Evolutionary conservation across 2,797 vertebrate species (phyloP), one percentile per base, ranked within the genome.

Genomic region (Cottoperca gobio): DNA sequence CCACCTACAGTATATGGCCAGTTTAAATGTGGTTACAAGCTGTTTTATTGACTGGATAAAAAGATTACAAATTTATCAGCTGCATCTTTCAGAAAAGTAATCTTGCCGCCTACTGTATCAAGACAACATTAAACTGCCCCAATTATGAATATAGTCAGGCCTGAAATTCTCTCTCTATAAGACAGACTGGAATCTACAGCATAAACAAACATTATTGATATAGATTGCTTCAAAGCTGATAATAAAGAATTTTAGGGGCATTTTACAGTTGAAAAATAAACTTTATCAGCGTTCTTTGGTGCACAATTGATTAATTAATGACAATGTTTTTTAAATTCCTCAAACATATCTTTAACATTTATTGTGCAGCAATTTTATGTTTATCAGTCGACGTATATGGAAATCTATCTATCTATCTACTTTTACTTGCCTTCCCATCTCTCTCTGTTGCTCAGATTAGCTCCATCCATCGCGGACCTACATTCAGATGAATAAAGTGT

Each of bases 401-500:
- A 3, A 26, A 31, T 61, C 50, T 31, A 49, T 68, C 54, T 37
- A 16, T 60, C 60, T 31, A 31, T 70, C 70, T 60, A 35, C 70
- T 46, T 26, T 26, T 26, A 26, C 37, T 2, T 39, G 26, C 8
- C 43, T 40, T 39, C 33, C 42, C 33, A 28, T 78, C 67, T 60
- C 40, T 73, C 67, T 70, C 39, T 82, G 68, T 58, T 64, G 60
- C 70, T 70, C 55, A 72, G 87, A 86, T 86, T 86, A 84, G 71
- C 69, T 86, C 55, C 79, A 91, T 87, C 78, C 74, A 86, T 87
- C 8, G 70, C 57, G 86, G 70, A 50, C 74, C 78, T 52, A 42
- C 81, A 81, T 66, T 83, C 65, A 76, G 78, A 80, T 76, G 86
- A 82, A 84, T 88, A 70, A 87, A 85, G 87, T 86, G 80, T 90